Base-by-base conservation (phyloP, 2,888 invertebrate species). In the Dione vanillae region DNA sequence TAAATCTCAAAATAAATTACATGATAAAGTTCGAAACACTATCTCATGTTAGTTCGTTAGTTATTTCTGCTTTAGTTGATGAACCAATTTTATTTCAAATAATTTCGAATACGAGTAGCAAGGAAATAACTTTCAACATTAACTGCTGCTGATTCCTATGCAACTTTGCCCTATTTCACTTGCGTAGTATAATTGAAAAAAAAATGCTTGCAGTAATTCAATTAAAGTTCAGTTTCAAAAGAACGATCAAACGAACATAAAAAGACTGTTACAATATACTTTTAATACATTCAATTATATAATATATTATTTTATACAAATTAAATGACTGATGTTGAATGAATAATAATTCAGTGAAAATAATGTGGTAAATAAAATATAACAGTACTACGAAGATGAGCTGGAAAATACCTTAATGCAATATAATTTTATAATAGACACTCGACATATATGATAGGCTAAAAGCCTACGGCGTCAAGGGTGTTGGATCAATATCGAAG, bases 131-230 rank as follows among this genome's bases (percentile, higher is more conserved):
- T 69, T 64, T 41, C 35, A 47, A 64, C 64, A 69, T 56, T 64
- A 69, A 41, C 64, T 64, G 64, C 56, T 47, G n/a, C 64, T 35
- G 49, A 69, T 69, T 64, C 54, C n/a, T 65, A 47, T 69, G 64
- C 69, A 64, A 69, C 56, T 74, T 77, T 75, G 72, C 73, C 80
- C 74, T 76, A 79, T 54, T 37, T 54, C 10, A 37, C n/a, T 54
- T 37, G 5, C 5, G 35, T 35, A 37, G 14, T 3, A 16, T 47
- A 47, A 47, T 47, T 47, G 2, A 16, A 47, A 47, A 27, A 27
- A 27, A n/a, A 54, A 37, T 35, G n/a, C 5, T 54, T 16, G 16
- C 54, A 27, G n/a, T 37, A n/a, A 16, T 54, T 37, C 16, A 54
- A n/a, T 27, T 54, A 37, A 1, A 19, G 2, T 37, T 54, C 16